Evolutionary conservation across 2,888 invertebrate genomes (phyloP), one percentile per base, ranked within the genome.

Genomic region (Lysandra bellargus): DNA sequence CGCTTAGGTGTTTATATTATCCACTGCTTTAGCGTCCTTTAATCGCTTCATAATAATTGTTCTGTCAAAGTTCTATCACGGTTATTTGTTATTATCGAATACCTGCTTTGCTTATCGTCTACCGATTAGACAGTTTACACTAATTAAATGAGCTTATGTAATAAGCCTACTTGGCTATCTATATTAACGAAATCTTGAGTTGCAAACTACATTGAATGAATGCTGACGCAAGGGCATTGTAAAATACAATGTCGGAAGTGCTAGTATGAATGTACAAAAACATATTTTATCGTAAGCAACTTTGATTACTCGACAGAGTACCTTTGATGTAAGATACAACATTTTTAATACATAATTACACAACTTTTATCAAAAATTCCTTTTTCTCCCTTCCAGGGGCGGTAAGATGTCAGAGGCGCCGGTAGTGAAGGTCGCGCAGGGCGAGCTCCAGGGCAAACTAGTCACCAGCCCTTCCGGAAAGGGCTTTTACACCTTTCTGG

Each of bases 351-450:
- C 7, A 44, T 44, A 2, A 44, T 44, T 44, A 7, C 44, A 23
- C 7, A 9, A 30, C 4, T 9, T 23, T 64, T 64, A 12, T 64
- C 0, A 64, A 30, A 40, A 23, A 4, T 37, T 60, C 74, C 80
- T 82, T 79, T 57, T 79, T 86, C 86, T 17, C 64, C 30, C 30
- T 64, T 64, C 12, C 90, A 94, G 93, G 83, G 93, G 93, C 80
- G 92, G 93, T 84, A 93, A 88, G 86, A 94, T 94, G 94, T 81
- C 87, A 53, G 94, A 94, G n/a, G 85, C 92, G 79, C 94, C 94
- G 73, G 82, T 92, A 73, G 94, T 94, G 81, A 86, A 84, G 44
- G 92, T 93, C 83, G 89, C 90, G 75, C 90, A 93, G 80, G 94
- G 94, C 0, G 87, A 90, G 83, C 86, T 94, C 0, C 93, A 92